Conservation (phyloP, 2,113 vertebrate genomes). For the Rhagologus leucostigma region DNA sequence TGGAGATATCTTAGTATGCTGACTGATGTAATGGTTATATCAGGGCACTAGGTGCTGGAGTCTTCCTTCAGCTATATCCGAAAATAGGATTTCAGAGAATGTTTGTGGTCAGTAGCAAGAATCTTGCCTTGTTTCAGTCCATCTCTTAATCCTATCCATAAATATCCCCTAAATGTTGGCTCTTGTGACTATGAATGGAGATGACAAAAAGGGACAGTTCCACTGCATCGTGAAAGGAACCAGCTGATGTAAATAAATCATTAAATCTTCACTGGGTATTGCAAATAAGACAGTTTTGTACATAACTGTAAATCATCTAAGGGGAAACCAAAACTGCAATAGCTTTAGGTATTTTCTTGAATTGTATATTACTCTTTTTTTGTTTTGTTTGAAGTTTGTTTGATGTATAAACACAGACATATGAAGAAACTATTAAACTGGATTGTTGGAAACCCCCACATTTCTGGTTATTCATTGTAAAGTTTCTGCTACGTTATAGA, state of each 20-base stretch:
- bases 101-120: neutral
- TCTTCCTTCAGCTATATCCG: neutral
- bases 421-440: slow-evolving; percentile 53
- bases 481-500: neutral
- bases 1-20: neutral
- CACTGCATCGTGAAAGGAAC: neutral
- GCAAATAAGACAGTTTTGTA: neutral
- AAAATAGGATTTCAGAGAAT: neutral
- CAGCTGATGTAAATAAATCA: slow-evolving; percentile 26
- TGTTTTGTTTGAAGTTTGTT: slow-evolving; percentile 12
- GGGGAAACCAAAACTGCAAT: neutral
- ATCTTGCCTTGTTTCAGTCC: neutral
- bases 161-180: neutral
- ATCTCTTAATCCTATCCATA: neutral
- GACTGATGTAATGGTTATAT: neutral
- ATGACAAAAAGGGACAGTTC: neutral
- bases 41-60: neutral
- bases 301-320: slow-evolving; percentile 19
- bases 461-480: neutral
- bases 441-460: neutral
- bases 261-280: neutral
- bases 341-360: neutral
- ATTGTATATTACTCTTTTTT: neutral
- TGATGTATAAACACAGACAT: slow-evolving; percentile 35
- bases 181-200: neutral